phyloP scores from a whole-genome alignment of 2,888 invertebrate genomes.

The Geophilus truncorum region DNA sequence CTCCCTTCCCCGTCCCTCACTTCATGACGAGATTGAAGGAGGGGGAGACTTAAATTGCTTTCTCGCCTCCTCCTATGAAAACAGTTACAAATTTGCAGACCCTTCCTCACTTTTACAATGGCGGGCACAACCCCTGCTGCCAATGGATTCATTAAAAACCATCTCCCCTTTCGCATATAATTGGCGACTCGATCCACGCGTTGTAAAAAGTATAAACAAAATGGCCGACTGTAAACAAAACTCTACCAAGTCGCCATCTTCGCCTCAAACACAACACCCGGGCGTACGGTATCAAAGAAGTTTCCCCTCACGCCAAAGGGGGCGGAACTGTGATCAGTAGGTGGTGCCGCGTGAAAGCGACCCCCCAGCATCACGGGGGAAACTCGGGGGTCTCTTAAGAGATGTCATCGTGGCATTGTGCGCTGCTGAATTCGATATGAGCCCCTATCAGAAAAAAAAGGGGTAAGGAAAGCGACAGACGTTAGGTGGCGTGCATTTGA shows the following conservation, averaged over 20 bases:
- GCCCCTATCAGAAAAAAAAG: not conserved
- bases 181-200: no score
- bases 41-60: constrained; percentile 23
- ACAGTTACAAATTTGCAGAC: constrained; percentile 26
- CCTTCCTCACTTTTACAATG: constrained; percentile 19
- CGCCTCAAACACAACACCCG: not conserved
- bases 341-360: constrained; percentile 17
- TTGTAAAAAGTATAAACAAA: not conserved
- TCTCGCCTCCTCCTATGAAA: constrained; percentile 28
- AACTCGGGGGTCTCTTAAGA: not conserved
- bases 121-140: constrained; percentile 7
- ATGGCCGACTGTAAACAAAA: not conserved
- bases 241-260: not conserved
- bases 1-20: not conserved
- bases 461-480: constrained; percentile 5
- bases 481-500: constrained; percentile 7
- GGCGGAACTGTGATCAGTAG: constrained; percentile 12
- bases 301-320: constrained; percentile 20
- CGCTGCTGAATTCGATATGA: not conserved
- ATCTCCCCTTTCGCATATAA: not conserved
- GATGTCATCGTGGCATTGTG: constrained; percentile 6
- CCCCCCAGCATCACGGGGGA: constrained; percentile 3
- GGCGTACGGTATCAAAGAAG: not conserved
- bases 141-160: not conserved
- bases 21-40: not conserved